Conservation (phyloP, 1,140 invertebrate genomes). For the Helicoverpa zea region DNA sequence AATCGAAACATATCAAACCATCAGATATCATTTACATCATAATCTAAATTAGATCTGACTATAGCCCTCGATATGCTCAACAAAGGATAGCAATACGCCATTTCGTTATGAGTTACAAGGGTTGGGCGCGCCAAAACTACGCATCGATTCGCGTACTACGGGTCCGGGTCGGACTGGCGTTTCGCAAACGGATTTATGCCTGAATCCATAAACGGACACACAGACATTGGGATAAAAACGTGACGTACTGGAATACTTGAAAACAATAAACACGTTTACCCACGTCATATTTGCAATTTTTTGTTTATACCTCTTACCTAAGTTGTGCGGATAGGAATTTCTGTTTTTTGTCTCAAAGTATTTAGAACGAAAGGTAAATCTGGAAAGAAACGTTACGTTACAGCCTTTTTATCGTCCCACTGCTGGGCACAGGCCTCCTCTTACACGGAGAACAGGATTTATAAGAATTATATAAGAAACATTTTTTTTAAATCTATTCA, state of each 20-base stretch:
- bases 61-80: conserved; percentile 16
- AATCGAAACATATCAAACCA: conserved; percentile 9
- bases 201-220: conserved; percentile 61
- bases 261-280: conserved; percentile 46
- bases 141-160: conserved; percentile 63
- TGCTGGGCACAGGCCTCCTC: too few relatives aligned
- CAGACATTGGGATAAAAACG: conserved; percentile 46
- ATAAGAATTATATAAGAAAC: too few relatives aligned
- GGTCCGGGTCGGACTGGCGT: conserved; percentile 56
- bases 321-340: not conserved
- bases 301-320: not conserved
- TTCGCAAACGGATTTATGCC: conserved; percentile 70
- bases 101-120: conserved; percentile 63
- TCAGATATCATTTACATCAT: conserved; percentile 6
- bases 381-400: not conserved
- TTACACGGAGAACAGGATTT: too few relatives aligned
- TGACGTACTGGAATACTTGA: conserved; percentile 44
- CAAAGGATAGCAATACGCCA: conserved; percentile 45
- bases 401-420: too few relatives aligned
- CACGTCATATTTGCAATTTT: conserved; percentile 43
- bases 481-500: too few relatives aligned
- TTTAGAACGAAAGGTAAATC: not conserved
- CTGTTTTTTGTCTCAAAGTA: not conserved
- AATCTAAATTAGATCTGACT: conserved; percentile 29
- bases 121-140: conserved; percentile 63